Conservation (phyloP, 2,797 vertebrate species). For the Crax fasciolata region DNA sequence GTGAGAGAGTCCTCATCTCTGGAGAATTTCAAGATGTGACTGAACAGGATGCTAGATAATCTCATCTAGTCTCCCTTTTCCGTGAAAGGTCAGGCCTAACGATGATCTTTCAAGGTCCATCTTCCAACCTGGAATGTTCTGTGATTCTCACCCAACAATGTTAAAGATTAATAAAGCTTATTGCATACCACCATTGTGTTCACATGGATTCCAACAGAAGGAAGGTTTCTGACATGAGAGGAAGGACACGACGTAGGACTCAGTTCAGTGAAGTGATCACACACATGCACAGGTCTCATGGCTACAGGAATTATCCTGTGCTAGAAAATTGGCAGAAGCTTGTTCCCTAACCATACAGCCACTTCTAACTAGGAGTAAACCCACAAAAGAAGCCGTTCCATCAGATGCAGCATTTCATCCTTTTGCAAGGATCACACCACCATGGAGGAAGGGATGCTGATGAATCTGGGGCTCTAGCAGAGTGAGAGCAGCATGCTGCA, state of each 20-base stretch:
- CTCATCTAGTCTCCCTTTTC: neutral
- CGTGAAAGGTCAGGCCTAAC: neutral
- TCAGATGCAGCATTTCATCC: neutral
- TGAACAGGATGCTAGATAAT: neutral
- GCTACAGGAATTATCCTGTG: neutral
- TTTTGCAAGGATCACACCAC: neutral
- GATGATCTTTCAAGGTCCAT: neutral
- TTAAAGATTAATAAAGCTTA: neutral
- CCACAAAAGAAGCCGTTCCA: neutral
- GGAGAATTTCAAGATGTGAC: neutral
- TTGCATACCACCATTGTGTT: neutral
- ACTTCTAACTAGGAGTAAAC: neutral
- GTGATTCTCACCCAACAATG: neutral
- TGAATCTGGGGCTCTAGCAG: neutral
- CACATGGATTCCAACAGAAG: neutral
- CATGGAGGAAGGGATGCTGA: neutral
- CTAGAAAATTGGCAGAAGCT: neutral
- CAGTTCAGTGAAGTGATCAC: neutral
- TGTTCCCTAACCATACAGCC: neutral
- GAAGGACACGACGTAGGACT: neutral
- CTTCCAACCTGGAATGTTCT: neutral
- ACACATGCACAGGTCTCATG: neutral
- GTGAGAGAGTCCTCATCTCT: neutral
- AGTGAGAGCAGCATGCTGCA: fast-evolving
- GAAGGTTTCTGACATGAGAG: neutral